phyloP scores from a whole-genome alignment of 2,113 vertebrate genomes.

The Gymnocephalus cernua region DNA sequence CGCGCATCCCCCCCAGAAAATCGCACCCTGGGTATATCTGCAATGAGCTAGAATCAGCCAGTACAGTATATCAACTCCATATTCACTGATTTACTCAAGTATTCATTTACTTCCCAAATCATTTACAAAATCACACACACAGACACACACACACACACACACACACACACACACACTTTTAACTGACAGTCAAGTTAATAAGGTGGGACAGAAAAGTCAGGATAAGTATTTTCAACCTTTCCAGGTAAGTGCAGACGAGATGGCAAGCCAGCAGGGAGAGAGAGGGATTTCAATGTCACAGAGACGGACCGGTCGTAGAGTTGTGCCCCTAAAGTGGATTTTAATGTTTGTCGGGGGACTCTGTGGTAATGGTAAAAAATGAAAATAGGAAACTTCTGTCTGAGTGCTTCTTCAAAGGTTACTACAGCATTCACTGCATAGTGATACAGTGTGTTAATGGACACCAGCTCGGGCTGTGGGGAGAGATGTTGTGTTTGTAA shows the following conservation, averaged over 20 bases:
- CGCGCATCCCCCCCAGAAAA: too few relatives aligned
- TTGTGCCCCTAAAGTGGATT: slow-evolving; percentile 62
- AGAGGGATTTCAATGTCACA: background rate
- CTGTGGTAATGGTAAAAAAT: slow-evolving; percentile 1
- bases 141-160: too few relatives aligned
- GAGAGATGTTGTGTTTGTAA: slow-evolving; percentile 4
- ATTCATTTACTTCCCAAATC: too few relatives aligned
- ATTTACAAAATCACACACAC: too few relatives aligned
- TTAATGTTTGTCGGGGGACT: slow-evolving; percentile 42
- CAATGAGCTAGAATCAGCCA: too few relatives aligned
- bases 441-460: slow-evolving; percentile 48
- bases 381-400: background rate
- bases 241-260: background rate
- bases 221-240: background rate
- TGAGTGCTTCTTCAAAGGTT: slow-evolving; percentile 60
- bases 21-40: too few relatives aligned
- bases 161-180: too few relatives aligned
- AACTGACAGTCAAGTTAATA: background rate
- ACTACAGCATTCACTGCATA: slow-evolving; percentile 23
- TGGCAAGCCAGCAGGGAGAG: background rate
- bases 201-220: background rate
- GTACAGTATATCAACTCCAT: too few relatives aligned
- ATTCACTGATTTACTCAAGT: too few relatives aligned
- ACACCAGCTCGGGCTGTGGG: background rate
- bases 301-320: slow-evolving; percentile 19